These are phyloP conservation scores for Pogonus chalceus DNA, from an alignment of 1,140 invertebrate genomes.

Conservation along the genomic window DNA sequence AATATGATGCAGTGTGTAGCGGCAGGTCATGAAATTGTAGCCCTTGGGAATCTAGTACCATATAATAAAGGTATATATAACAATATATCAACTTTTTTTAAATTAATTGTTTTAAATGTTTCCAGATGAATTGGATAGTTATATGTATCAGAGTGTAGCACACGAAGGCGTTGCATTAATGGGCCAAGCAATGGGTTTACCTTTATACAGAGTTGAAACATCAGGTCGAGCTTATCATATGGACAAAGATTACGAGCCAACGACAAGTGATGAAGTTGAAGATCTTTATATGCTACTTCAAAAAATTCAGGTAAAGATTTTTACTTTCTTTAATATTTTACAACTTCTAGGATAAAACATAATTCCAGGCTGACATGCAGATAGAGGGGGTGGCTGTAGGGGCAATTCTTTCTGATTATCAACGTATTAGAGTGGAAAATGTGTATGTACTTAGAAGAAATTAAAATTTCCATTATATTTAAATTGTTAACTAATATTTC, in stretches of 20 bases:
- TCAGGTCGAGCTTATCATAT: slow-evolving; percentile 67
- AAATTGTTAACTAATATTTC: slow-evolving; percentile 2
- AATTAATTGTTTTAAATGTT: slow-evolving; percentile 16
- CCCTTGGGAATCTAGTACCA: slow-evolving; percentile 91
- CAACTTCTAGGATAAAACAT: slow-evolving; percentile 18
- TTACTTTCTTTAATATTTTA: slow-evolving; percentile 10
- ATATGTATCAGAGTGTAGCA: slow-evolving; percentile 99
- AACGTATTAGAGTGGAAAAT: slow-evolving; percentile 94
- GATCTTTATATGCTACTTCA: slow-evolving; percentile 82
- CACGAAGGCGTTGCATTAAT: slow-evolving; percentile 87
- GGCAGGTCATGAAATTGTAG: slow-evolving; percentile 92
- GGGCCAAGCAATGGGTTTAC: slow-evolving; percentile 87
- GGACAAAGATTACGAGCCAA: slow-evolving; percentile 75
- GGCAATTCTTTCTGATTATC: slow-evolving; percentile 96
- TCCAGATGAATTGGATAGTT: slow-evolving; percentile 92
- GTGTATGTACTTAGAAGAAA: slow-evolving; percentile 81
- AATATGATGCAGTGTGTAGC: slow-evolving; percentile 97
- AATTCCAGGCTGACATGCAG: slow-evolving; percentile 60
- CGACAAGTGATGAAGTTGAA: slow-evolving; percentile 95
- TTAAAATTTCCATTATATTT: no score
- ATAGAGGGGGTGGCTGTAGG: slow-evolving; percentile 92
- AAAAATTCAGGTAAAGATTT: slow-evolving; percentile 66
- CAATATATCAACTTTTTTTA: no score
- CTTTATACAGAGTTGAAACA: slow-evolving; percentile 79
- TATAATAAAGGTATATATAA: slow-evolving; percentile 66